A percentile compares a stretch with the other conserved stretches of the same genome.
phyloP scores from a whole-genome alignment of 2,113 vertebrate species.

The Caranx melampygus region DNA sequence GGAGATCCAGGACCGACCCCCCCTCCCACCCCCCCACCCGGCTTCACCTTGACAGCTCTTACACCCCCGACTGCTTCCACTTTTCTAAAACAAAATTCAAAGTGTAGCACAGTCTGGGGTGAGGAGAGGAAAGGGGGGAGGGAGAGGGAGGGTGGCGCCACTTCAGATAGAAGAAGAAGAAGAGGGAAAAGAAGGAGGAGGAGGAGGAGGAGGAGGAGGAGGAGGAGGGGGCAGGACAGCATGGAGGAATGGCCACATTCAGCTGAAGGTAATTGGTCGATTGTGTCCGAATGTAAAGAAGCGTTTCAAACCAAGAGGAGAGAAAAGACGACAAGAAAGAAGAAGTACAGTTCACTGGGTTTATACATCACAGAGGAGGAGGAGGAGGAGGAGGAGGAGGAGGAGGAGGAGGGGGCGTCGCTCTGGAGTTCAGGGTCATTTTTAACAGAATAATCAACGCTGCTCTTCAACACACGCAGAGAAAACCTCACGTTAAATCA shows the following conservation, averaged over 20 bases:
- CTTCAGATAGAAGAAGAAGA: not conserved
- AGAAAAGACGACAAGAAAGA: not conserved
- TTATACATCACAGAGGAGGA: too few relatives aligned
- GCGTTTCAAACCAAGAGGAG: not conserved
- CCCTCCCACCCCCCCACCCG: not conserved
- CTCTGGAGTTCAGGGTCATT: too few relatives aligned
- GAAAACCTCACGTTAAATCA: too few relatives aligned
- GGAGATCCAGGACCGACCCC: conserved; percentile 3
- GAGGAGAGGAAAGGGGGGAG: not conserved
- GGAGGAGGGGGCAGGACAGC: not conserved
- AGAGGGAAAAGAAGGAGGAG: not conserved
- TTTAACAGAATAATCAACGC: too few relatives aligned
- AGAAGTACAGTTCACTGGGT: not conserved
- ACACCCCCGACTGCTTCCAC: not conserved
- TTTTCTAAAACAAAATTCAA: conserved; percentile 26
- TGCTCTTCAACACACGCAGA: too few relatives aligned
- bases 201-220: not conserved
- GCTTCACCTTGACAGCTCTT: conserved; percentile 41
- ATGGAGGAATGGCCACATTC: conserved; percentile 3
- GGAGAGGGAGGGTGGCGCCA: not conserved
- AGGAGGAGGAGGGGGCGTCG: too few relatives aligned
- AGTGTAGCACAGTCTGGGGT: conserved; percentile 5
- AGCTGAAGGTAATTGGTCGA: not conserved
- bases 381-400: too few relatives aligned
- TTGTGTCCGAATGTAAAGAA: not conserved